Evolutionary conservation across 2,888 invertebrate species (phyloP).

Genomic region (Pyrocoelia pectoralis): DNA sequence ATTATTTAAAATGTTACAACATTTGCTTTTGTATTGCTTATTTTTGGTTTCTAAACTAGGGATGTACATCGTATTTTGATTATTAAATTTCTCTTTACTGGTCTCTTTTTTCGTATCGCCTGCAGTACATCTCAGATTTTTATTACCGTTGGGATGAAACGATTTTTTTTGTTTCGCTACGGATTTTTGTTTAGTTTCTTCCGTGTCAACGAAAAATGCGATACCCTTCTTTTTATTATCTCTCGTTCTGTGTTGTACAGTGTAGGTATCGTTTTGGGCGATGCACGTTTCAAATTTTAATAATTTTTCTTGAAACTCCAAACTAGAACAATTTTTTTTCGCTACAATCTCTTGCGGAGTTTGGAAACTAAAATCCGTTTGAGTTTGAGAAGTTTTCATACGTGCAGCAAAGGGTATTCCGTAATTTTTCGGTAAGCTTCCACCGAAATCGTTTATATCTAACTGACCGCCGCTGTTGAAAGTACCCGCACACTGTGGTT

Average conservation of each 20-base stretch:
- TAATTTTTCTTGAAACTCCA: conserved; percentile 57
- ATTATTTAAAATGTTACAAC: conserved; percentile 59
- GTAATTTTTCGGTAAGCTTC: conserved; percentile 49
- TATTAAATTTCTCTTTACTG: conserved; percentile 48
- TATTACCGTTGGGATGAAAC: not conserved
- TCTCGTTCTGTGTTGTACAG: conserved; percentile 22
- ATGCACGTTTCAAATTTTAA: conserved; percentile 55
- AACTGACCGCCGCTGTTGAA: conserved; percentile 3
- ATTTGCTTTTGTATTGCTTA: conserved; percentile 63
- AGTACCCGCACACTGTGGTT: conserved; percentile 12
- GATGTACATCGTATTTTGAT: conserved; percentile 65
- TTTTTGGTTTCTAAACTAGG: conserved; percentile 64
- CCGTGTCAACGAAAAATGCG: conserved; percentile 54
- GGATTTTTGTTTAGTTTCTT: conserved; percentile 16
- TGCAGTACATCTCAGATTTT: not conserved
- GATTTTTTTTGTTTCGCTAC: not conserved
- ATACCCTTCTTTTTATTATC: conserved; percentile 47
- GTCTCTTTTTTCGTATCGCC: conserved; percentile 16
- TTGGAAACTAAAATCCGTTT: conserved; percentile 54
- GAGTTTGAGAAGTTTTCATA: conserved; percentile 55
- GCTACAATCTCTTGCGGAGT: conserved; percentile 50
- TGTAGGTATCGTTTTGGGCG: conserved; percentile 38
- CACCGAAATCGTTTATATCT: conserved; percentile 40
- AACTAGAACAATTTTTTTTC: conserved; percentile 52
- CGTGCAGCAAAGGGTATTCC: conserved; percentile 14